A percentile compares a stretch with the other conserved stretches of the same genome.
Evolutionary conservation across 2,113 vertebrate genomes (phyloP).

Genomic region (Amphiprion ocellaris): DNA sequence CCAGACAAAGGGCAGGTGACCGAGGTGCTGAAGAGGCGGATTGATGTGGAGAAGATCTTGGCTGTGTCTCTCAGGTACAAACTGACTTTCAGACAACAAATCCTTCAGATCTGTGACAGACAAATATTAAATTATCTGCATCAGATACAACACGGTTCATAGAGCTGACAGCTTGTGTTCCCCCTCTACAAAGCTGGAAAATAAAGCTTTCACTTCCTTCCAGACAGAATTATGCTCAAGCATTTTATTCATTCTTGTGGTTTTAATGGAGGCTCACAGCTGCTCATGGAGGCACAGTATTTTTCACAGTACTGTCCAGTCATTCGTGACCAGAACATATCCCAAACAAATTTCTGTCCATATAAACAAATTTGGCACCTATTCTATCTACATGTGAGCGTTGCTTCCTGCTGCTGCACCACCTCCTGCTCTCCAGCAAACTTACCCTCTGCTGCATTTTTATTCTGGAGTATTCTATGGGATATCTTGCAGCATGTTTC

Average conservation of each 20-base stretch:
- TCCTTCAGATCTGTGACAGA: neutral
- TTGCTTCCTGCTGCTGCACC: constrained; percentile 11
- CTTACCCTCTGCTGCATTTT: neutral
- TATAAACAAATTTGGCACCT: constrained; percentile 4
- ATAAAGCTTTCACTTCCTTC: neutral
- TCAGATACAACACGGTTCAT: neutral
- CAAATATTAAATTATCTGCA: neutral
- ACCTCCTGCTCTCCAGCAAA: too few relatives aligned
- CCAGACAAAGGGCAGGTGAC: constrained; percentile 95
- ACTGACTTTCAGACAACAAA: neutral
- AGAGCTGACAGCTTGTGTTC: neutral
- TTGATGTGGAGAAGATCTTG: constrained; percentile 93
- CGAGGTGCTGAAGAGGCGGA: constrained; percentile 93
- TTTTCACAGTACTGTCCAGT: too few relatives aligned
- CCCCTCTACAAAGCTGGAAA: neutral
- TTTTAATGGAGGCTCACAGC: constrained; percentile 13
- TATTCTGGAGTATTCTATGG: neutral
- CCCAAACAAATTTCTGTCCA: neutral
- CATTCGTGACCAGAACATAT: too few relatives aligned
- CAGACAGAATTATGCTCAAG: too few relatives aligned
- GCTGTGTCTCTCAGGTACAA: constrained; percentile 93
- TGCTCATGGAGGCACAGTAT: neutral
- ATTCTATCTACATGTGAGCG: neutral
- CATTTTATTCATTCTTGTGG: neutral
- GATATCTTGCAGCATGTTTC: neutral